Conservation (phyloP, 2,113 vertebrate genomes). For the Chaetodon auriga region DNA sequence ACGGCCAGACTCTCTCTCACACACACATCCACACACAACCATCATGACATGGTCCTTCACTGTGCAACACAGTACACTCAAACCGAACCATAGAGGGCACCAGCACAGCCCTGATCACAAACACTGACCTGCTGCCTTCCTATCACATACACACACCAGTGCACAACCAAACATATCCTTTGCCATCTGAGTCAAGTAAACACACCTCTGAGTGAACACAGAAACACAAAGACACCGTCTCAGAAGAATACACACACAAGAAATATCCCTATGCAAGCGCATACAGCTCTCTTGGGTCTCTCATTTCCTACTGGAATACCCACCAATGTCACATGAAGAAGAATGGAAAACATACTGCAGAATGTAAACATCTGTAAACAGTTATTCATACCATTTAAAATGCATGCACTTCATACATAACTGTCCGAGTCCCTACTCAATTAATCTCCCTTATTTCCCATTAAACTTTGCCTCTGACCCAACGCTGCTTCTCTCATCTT, state of each 20-base stretch:
- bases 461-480: conserved; percentile 53
- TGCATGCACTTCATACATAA: conserved; percentile 3
- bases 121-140: conserved; percentile 14
- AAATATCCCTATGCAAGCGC: background rate
- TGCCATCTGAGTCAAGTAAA: conserved; percentile 12
- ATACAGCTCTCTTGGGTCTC: background rate
- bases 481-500: conserved; percentile 12
- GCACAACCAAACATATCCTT: conserved; percentile 19
- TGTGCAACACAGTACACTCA: background rate
- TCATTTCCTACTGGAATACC: background rate
- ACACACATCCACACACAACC: background rate
- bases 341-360: conserved; percentile 1
- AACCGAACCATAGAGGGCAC: background rate
- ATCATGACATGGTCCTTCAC: background rate
- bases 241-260: conserved; percentile 3
- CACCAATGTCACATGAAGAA: background rate
- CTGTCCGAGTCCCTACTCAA: conserved; percentile 39
- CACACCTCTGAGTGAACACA: conserved; percentile 8
- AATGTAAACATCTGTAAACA: conserved; percentile 31
- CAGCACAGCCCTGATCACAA: conserved; percentile 5
- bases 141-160: conserved; percentile 30
- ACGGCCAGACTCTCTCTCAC: background rate
- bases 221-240: background rate
- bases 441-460: conserved; percentile 36
- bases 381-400: conserved; percentile 27